A percentile compares a stretch with the other conserved stretches of the same genome.
These are phyloP conservation scores for Drosophila tani DNA, from an alignment of 1,140 invertebrate species.

Conservation along the genomic window DNA sequence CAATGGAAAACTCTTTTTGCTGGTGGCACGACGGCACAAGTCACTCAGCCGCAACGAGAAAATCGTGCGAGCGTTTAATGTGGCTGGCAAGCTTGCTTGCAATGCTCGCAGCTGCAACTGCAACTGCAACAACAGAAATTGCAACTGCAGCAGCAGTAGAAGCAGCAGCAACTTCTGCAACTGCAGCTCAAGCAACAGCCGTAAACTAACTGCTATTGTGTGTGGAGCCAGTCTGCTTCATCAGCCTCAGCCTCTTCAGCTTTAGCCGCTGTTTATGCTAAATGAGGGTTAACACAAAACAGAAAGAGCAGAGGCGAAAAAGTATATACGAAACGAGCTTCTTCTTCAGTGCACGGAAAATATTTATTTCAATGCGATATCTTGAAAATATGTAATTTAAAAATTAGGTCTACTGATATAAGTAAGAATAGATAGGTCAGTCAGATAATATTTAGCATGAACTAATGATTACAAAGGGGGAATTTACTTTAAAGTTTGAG, in stretches of 20 bases:
- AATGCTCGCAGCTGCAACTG: slow-evolving; percentile 40
- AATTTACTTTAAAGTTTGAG: too few relatives aligned
- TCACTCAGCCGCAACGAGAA: slow-evolving; percentile 82
- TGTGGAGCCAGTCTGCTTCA: slow-evolving; percentile 32
- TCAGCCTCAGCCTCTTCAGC: slow-evolving; percentile 21
- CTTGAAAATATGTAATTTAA: not conserved
- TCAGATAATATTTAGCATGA: not conserved
- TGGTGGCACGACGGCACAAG: slow-evolving; percentile 78
- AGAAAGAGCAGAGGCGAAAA: slow-evolving; percentile 24
- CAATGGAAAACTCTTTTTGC: slow-evolving; percentile 65
- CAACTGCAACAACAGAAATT: slow-evolving; percentile 33
- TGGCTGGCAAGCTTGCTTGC: slow-evolving; percentile 39
- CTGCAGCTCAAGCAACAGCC: slow-evolving; percentile 42
- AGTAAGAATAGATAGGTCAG: too few relatives aligned
- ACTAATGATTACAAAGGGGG: not conserved
- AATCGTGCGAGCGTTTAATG: slow-evolving; percentile 81
- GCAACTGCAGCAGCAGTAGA: slow-evolving; percentile 46
- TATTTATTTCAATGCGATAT: not conserved
- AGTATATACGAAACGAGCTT: slow-evolving; percentile 20
- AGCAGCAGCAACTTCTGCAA: slow-evolving; percentile 41
- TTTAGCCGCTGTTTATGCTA: slow-evolving; percentile 66
- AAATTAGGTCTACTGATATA: not conserved
- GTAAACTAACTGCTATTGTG: slow-evolving; percentile 58
- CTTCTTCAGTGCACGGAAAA: slow-evolving; percentile 1
- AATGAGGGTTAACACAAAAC: slow-evolving; percentile 70